Evolutionary conservation across 2,888 invertebrate genomes (phyloP), one percentile per base, ranked within the genome.

Genomic region (Morpho helenor): DNA sequence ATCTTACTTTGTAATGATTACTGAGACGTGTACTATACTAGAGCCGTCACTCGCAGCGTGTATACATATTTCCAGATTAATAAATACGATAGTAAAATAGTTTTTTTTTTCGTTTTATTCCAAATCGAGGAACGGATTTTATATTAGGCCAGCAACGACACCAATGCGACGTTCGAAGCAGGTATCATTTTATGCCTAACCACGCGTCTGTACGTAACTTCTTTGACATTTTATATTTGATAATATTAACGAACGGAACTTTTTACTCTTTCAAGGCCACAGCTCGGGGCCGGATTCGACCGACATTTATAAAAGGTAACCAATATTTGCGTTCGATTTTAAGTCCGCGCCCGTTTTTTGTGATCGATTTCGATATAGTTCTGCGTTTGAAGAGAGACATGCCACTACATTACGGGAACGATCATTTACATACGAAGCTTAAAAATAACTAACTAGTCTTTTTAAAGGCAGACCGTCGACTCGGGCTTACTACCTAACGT

Each of bases 1-100:
- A 83, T 73, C 80, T 83, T 84, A 84, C 78, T 85, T 82, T 84
- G 85, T 84, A 81, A 84, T 10, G 75, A n/a, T 78, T 16, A 79
- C 84, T 87, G 84, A 87, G 85, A 82, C 86, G 87, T 82, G 84
- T 84, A 87, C 88, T 87, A 87, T 85, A 87, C 83, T 85, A 87
- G 81, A 86, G 84, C 79, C 73, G 75, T 78, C 82, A 81, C 80
- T 77, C 76, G 80, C 75, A 72, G 73, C 68, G 72, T 82, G 80
- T 83, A 85, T 82, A 85, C 79, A 84, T 80, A 80, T 76, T 73
- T 78, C 81, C 72, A 77, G 71, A 79, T 76, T 75, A 75, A 82
- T 84, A 85, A 83, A 87, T 83, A 83, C 73, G 68, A 63, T 86
- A 85, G 74, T 84, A 87, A 88, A 88, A 87, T 88, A 88, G 80